phyloP scores from a whole-genome alignment of 1,140 invertebrate genomes.

The Zaprionus camerounensis region DNA sequence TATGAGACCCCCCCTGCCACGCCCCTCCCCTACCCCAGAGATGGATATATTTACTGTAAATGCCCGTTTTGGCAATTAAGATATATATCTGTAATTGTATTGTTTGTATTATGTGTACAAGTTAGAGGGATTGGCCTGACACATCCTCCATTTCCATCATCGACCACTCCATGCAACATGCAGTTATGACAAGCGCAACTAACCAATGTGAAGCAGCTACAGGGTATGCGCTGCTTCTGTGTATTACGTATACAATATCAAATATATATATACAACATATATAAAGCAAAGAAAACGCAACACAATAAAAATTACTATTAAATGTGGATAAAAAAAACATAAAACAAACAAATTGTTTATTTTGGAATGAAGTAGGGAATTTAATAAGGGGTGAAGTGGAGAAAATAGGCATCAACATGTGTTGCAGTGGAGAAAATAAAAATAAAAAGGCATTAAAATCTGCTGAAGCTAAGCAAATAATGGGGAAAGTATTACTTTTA shows the following conservation, averaged over 20 bases:
- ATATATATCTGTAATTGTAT: constrained; percentile 56
- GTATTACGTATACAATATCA: constrained; percentile 28
- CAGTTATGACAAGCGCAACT: constrained; percentile 49
- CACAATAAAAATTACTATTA: constrained; percentile 44
- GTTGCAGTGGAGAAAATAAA: too few species aligned
- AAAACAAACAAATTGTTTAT: neutral
- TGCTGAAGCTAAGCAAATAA: too few species aligned
- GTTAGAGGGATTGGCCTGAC: constrained; percentile 15
- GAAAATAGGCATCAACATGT: too few species aligned
- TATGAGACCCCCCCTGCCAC: too few species aligned
- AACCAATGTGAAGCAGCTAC: constrained; percentile 51
- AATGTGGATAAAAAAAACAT: constrained; percentile 34
- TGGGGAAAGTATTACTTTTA: too few species aligned
- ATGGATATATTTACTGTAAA: constrained; percentile 55
- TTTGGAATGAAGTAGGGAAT: neutral
- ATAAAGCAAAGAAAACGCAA: constrained; percentile 28
- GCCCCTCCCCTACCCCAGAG: neutral
- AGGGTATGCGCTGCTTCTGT: constrained; percentile 7
- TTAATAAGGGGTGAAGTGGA: too few species aligned
- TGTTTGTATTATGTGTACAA: constrained; percentile 46
- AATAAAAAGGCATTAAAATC: too few species aligned
- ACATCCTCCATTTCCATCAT: neutral
- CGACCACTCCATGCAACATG: constrained; percentile 18
- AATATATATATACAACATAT: constrained; percentile 54
- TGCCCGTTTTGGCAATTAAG: constrained; percentile 55